Base-by-base conservation (phyloP, 2,113 vertebrate genomes). In the Gobio gobio region DNA sequence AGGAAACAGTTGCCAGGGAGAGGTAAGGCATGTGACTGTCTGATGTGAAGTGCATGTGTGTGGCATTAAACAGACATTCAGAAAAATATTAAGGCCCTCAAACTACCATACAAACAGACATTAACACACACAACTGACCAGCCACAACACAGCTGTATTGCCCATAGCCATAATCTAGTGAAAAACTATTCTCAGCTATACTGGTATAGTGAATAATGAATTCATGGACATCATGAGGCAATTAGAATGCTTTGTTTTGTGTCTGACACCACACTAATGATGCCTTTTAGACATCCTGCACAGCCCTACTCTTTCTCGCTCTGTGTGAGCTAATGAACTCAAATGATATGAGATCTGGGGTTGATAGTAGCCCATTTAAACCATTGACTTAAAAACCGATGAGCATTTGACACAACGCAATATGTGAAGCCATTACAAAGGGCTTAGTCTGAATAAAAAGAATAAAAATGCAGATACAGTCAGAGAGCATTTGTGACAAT, bases 1-100 rank as follows among this genome's bases (percentile, higher is more conserved):
- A 54, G 79, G 79, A 33, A 82, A 82, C 79, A 36, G 79, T 82
- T 82, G 79, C 79, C 79, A 68, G 79, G 79, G 79, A 82, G 79
- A 82, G 78, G 78, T 66, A 66, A 80, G 33, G 45, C 79, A 82
- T 82, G 79, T 82, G 79, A 82, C 63, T 82, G 10, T 26, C 18
- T 49, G 24, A 68, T 54, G 79, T 68, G 26, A 33, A 68, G 26
- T 36, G 74, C 54, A 56, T 56, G 45, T 68, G 63, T 82, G 79
- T 68, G 61, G 43, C 26, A 54, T 82, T 82, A 68, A 68, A 68
- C 18, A 82, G 63, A 68, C 45, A 54, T 45, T n/a, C 26, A 14
- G 72, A n/a, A 64, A 24, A 51, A 86, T 64, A 75, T 76, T n/a
- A 33, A n/a, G 33, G 10, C 29, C n/a, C 5, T 36, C 9, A 47